Percentiles rank a stretch among this genome's conserved stretches.
These are phyloP conservation scores for Coelopa frigida DNA, from an alignment of 1,140 invertebrate genomes.

Conservation along the genomic window DNA sequence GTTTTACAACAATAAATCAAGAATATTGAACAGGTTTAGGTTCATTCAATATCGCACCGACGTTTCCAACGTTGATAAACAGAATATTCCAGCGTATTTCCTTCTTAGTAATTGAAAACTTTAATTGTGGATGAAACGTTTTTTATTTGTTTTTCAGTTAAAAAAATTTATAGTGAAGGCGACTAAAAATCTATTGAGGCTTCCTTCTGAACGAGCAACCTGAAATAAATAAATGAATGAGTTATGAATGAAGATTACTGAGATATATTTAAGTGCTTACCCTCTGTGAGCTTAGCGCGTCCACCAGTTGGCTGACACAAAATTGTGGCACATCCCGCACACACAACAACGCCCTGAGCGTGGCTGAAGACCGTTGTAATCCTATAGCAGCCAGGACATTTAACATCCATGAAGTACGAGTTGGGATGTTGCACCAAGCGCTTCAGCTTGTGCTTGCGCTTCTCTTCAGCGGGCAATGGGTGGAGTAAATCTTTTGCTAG, in stretches of 20 bases:
- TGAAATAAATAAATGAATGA: constrained; percentile 48
- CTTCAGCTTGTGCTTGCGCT: constrained; percentile 93
- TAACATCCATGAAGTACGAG: constrained; percentile 99
- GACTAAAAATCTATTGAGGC: constrained; percentile 81
- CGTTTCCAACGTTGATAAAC: too few species aligned
- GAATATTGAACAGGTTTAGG: too few species aligned
- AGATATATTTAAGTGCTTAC: constrained; percentile 45
- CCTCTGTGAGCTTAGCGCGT: constrained; percentile 95
- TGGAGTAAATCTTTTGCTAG: constrained; percentile 96
- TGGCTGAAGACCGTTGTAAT: constrained; percentile 99
- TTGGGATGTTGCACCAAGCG: constrained; percentile 97
- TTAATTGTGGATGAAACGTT: too few species aligned
- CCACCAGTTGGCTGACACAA: constrained; percentile 98
- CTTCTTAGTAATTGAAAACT: too few species aligned
- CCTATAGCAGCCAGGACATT: constrained; percentile 98
- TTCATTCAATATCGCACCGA: too few species aligned
- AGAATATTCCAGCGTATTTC: too few species aligned
- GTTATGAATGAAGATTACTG: constrained; percentile 6
- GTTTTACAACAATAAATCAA: too few species aligned
- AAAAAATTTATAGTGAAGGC: too few species aligned
- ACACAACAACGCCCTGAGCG: constrained; percentile 96
- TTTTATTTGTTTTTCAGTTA: too few species aligned
- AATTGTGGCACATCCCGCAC: constrained; percentile 96
- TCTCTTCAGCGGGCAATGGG: constrained; percentile 86
- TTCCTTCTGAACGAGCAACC: constrained; percentile 93